These are phyloP conservation scores for Xestobium rufovillosum DNA, from an alignment of 2,888 invertebrate species.

Conservation along the genomic window DNA sequence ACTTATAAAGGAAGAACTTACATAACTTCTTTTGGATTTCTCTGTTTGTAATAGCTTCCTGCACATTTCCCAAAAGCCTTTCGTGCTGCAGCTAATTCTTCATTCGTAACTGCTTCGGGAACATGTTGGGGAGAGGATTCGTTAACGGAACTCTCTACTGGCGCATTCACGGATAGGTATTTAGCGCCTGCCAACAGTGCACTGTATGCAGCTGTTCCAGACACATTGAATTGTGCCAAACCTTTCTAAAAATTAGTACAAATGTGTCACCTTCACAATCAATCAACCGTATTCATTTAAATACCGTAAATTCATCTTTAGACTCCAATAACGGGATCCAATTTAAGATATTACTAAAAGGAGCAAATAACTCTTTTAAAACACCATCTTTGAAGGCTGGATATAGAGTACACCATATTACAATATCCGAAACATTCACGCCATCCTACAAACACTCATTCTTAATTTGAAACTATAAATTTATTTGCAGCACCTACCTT, in stretches of 20 bases:
- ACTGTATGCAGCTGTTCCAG: conserved; percentile 32
- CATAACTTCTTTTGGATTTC: conserved; percentile 38
- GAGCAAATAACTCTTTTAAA: conserved; percentile 49
- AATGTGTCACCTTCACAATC: too few relatives aligned
- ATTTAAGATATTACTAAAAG: conserved; percentile 46
- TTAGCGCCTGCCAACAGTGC: conserved; percentile 33
- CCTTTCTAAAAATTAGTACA: conserved; percentile 32
- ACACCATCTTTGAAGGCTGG: conserved; percentile 55
- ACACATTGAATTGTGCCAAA: conserved; percentile 29
- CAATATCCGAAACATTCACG: conserved; percentile 60
- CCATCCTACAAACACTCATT: conserved; percentile 46
- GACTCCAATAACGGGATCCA: conserved; percentile 51
- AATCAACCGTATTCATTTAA: too few relatives aligned
- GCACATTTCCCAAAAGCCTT: conserved; percentile 50
- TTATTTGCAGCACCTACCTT: conserved; percentile 54
- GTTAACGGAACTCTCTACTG: conserved; percentile 10
- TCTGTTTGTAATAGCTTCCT: conserved; percentile 38
- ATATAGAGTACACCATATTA: conserved; percentile 66
- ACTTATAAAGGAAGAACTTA: conserved; percentile 23
- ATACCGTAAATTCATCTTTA: too few relatives aligned
- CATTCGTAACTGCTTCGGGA: conserved; percentile 45
- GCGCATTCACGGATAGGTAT: conserved; percentile 25
- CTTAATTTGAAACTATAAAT: conserved; percentile 20
- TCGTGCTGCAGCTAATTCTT: conserved; percentile 54
- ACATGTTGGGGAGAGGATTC: conserved; percentile 42